A percentile compares a stretch with the other conserved stretches of the same genome.
These are phyloP conservation scores for Hydropsyche betteni DNA, from an alignment of 2,888 invertebrate genomes.

Conservation along the genomic window DNA sequence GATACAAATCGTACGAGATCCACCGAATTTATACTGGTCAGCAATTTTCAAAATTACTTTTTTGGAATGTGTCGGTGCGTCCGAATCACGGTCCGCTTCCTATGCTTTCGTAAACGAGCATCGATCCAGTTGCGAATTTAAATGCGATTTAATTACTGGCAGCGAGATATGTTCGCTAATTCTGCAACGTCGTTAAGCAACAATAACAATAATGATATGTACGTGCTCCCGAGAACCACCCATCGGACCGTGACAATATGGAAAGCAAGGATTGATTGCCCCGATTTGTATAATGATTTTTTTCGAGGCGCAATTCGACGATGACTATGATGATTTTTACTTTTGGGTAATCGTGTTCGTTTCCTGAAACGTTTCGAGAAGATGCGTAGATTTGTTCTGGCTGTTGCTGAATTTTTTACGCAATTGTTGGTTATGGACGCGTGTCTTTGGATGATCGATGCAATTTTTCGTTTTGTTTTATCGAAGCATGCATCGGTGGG, in stretches of 20 bases:
- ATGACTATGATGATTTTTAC: too few relatives aligned
- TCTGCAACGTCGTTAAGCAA: not conserved
- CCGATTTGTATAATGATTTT: too few relatives aligned
- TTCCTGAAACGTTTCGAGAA: too few relatives aligned
- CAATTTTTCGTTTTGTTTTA: too few relatives aligned
- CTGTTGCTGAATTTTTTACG: too few relatives aligned
- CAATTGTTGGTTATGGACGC: too few relatives aligned
- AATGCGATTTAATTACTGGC: constrained; percentile 15
- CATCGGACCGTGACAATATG: not conserved
- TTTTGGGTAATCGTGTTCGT: too few relatives aligned
- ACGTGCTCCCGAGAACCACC: not conserved
- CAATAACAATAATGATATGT: constrained; percentile 10
- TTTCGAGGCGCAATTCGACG: too few relatives aligned
- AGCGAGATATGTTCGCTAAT: constrained; percentile 6
- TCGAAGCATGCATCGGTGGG: too few relatives aligned
- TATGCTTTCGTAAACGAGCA: constrained; percentile 22
- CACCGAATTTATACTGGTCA: constrained; percentile 5
- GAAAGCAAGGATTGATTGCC: not conserved
- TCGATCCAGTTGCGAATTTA: constrained; percentile 13
- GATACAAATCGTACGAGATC: not conserved
- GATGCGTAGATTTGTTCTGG: too few relatives aligned
- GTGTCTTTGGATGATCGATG: too few relatives aligned
- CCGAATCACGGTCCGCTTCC: constrained; percentile 16
- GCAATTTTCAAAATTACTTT: not conserved
- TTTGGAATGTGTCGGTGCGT: not conserved